These are phyloP conservation scores for Ictalurus furcatus DNA, from an alignment of 2,113 vertebrate species.

Conservation along the genomic window DNA sequence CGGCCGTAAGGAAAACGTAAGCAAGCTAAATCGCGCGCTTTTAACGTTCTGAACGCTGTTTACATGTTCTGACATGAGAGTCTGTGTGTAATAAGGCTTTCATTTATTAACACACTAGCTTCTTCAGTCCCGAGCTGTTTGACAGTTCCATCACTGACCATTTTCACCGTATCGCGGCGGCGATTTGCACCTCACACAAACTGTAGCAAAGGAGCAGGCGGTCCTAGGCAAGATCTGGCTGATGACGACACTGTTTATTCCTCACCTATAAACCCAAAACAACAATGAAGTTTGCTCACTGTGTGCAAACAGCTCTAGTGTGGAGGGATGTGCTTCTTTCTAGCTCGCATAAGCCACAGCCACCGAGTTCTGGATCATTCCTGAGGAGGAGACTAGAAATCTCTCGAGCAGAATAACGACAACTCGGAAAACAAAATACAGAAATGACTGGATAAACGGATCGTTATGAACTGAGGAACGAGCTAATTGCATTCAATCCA, in stretches of 20 bases:
- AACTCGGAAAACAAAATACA: slow-evolving; percentile 49
- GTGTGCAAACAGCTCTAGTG: not conserved
- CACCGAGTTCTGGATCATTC: not conserved
- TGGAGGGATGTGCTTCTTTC: not conserved
- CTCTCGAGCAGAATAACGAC: slow-evolving; percentile 40
- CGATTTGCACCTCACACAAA: not conserved
- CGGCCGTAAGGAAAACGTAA: not conserved
- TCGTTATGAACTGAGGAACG: slow-evolving; percentile 58
- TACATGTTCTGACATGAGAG: not conserved
- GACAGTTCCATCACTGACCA: not conserved
- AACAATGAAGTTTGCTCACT: not conserved
- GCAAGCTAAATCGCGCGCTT: not conserved
- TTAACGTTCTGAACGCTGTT: not conserved
- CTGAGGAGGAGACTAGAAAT: not conserved
- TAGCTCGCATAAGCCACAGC: too few species aligned
- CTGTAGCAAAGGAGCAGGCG: not conserved
- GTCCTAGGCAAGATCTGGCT: not conserved
- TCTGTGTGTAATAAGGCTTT: not conserved
- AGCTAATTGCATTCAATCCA: slow-evolving; percentile 60
- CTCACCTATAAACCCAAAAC: not conserved
- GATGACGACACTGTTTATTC: not conserved
- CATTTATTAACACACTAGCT: not conserved
- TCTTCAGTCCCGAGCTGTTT: not conserved
- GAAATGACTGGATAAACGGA: slow-evolving; percentile 54
- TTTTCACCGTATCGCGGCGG: not conserved